Base-by-base conservation (phyloP, 2,113 vertebrate genomes). In the Oryzias woworae region DNA sequence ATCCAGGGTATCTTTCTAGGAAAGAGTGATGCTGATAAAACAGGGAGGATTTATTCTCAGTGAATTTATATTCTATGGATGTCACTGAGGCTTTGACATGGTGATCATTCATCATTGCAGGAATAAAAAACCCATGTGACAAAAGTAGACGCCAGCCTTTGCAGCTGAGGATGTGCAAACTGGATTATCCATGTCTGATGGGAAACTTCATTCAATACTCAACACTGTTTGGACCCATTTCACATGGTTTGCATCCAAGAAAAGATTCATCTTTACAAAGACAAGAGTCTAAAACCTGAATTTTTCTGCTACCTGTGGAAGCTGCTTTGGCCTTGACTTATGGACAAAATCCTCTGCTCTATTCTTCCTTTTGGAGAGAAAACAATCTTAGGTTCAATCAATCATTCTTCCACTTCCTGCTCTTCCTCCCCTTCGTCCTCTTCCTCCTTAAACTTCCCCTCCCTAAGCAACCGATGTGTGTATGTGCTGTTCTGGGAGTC, bases 31-130 rank as follows among this genome's bases (percentile, higher is more conserved):
- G 54, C 8, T 18, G 10, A 48, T 18, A 20, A n/a, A 48, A 3
- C 47, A 12, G 48, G n/a, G 7, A 6, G 36, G 36, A 36, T 36
- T 36, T 36, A 36, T 36, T 36, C 36, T 10, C 36, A 36, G 36
- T 12, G 36, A 71, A 81, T 79, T 75, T 77, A 74, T 81, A 60
- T 62, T 50, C 61, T 51, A 16, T 62, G 41, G 65, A 66, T 66
- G 69, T 83, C 82, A 79, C 73, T 68, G 53, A 60, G 70, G 71
- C 57, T 72, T 79, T 84, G 78, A 77, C 78, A 81, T 62, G 68
- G 70, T 24, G 56, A 81, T 66, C 77, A 62, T 86, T 65, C 42
- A 56, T 82, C 66, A 77, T 66, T 81, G 7, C 52, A 47, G 66
- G 65, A 69, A 58, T 66, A 62, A 80, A 82, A 68, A 82, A 57